These are phyloP conservation scores for Alectoris magna DNA, from an alignment of 2,797 vertebrate species.

Conservation along the genomic window DNA sequence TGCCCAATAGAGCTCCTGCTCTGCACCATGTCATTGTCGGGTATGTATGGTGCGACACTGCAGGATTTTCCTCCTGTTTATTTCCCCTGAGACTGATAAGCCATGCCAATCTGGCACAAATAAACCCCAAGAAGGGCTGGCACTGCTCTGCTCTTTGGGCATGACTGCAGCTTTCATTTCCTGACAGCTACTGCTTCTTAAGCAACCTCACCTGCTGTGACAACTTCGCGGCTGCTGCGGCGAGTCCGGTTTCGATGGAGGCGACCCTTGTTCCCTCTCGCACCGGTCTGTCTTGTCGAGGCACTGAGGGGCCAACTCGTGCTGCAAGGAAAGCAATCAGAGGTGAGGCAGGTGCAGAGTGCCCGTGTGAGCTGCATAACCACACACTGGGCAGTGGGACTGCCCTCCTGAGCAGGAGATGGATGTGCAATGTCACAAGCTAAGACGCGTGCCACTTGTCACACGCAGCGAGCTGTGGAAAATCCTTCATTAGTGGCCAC, in stretches of 20 bases:
- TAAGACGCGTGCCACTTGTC: background rate
- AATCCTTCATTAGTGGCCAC: background rate
- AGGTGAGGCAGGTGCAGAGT: background rate
- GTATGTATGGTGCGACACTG: rapidly evolving
- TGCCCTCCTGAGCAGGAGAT: background rate
- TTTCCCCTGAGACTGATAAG: background rate
- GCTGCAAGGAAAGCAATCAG: conserved; percentile 81
- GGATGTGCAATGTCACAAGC: background rate
- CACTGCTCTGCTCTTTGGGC: background rate
- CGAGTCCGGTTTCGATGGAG: conserved; percentile 95
- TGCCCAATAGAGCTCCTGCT: background rate
- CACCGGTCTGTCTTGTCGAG: conserved; percentile 93
- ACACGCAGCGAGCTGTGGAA: background rate
- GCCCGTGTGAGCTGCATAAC: rapidly evolving
- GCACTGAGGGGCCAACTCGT: conserved; percentile 94
- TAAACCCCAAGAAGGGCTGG: background rate
- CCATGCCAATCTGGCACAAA: background rate
- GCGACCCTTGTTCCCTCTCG: conserved; percentile 96
- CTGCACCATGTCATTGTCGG: rapidly evolving
- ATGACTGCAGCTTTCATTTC: background rate
- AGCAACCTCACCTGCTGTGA: conserved; percentile 91
- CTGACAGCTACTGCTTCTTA: background rate
- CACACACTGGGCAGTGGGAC: rapidly evolving
- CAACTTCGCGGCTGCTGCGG: conserved; percentile 93
- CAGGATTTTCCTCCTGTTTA: background rate